These are phyloP conservation scores for Crossocerus cetratus DNA, from an alignment of 2,888 invertebrate genomes.

Conservation along the genomic window DNA sequence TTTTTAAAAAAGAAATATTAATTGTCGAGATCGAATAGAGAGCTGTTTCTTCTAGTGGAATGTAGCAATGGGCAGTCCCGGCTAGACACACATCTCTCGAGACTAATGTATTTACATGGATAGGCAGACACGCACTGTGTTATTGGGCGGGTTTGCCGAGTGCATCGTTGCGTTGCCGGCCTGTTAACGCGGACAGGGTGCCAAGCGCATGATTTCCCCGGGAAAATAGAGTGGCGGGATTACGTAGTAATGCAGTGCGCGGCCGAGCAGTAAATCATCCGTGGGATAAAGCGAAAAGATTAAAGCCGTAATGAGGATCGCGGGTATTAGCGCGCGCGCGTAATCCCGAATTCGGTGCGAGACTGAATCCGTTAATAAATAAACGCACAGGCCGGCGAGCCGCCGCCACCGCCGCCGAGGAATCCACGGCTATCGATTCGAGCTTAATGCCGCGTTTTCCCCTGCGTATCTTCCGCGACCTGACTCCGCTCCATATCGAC, in stretches of 20 bases:
- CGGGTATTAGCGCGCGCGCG: slow-evolving; percentile 37
- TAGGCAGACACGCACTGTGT: no score
- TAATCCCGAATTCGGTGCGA: slow-evolving; percentile 25
- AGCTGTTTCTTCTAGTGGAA: background rate
- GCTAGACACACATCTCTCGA: background rate
- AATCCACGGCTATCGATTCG: slow-evolving; percentile 8
- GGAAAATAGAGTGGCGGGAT: slow-evolving; percentile 65
- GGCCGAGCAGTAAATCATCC: slow-evolving; percentile 64
- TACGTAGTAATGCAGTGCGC: slow-evolving; percentile 63
- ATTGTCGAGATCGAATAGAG: no score
- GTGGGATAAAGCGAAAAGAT: slow-evolving; percentile 66
- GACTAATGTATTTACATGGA: no score
- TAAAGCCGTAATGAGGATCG: slow-evolving; percentile 59
- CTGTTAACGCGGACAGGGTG: slow-evolving; percentile 37
- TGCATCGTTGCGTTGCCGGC: slow-evolving; percentile 10
- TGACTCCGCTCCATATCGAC: background rate
- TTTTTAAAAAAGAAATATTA: no score
- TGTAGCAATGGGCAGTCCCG: background rate
- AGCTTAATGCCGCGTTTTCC: background rate
- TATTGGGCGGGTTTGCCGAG: no score
- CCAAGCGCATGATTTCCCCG: slow-evolving; percentile 45
- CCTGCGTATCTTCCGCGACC: background rate
- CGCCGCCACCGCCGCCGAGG: background rate
- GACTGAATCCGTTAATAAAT: slow-evolving; percentile 39
- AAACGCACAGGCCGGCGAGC: slow-evolving; percentile 28